Evolutionary conservation across 2,797 vertebrate genomes (phyloP), one percentile per base, ranked within the genome.

Genomic region (Pogoniulus pusillus): DNA sequence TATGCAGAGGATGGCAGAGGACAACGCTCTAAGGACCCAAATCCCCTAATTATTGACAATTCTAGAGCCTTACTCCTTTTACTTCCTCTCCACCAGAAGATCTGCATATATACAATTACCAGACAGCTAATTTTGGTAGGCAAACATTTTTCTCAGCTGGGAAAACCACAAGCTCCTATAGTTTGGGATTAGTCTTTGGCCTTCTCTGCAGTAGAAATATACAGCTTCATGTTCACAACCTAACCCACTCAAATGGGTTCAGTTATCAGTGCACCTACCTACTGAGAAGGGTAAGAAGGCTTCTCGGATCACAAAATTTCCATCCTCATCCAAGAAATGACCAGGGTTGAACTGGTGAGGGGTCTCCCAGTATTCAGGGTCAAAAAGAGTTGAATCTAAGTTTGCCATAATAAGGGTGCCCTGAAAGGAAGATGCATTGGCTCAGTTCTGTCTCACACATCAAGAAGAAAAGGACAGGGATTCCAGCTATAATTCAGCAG

Each of bases 321-420:
- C 96, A 62, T 78, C 47, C n/a, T 92, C 90, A 63, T 96, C 95
- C 87, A 96, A 91, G 71, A 97, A 96, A 78, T 97, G 93, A 43
- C 74, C 34, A 9, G 93, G 94, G 70, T 96, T 97, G 89, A 97
- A 97, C 55, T 95, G 92, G 18, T 41, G 24, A 64, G 91, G 94
- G 1, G 80, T 97, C 35, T 97, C 94, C 96, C 95, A 96, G 29
- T 85, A 88, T 32, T 91, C 71, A 15, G 96, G 87, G 65, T 96
- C 87, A 41, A 45, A 82, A 54, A 97, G 85, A 70, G 86, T 16
- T 11, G 97, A 97, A 34, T 91, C 92, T 84, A 96, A 17, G 45
- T 94, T 96, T 66, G 85, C 85, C 49, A 95, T 69, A 75, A 97
- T 70, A 4, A 96, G 3, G 51, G 96, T 96, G 14, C 93, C 89